phyloP scores from a whole-genome alignment of 2,888 invertebrate species.

The Gibbula magus region DNA sequence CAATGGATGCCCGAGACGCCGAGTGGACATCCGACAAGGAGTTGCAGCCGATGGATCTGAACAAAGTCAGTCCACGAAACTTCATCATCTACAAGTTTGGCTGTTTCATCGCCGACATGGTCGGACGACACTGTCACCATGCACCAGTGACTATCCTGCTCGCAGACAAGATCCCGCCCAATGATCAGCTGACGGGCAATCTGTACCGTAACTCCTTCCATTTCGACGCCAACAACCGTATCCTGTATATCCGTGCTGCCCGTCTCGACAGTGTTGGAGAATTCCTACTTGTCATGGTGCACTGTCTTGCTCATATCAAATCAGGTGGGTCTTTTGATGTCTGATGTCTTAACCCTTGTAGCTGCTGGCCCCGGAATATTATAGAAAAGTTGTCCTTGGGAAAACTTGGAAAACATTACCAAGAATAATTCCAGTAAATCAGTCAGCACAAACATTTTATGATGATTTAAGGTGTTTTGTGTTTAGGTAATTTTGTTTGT shows the following conservation, averaged over 20 bases:
- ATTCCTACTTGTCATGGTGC: slow-evolving; percentile 69
- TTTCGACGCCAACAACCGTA: slow-evolving; percentile 71
- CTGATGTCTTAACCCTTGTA: too few relatives aligned
- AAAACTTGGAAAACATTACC: too few relatives aligned
- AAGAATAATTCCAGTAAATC: too few relatives aligned
- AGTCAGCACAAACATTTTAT: too few relatives aligned
- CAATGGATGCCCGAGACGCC: slow-evolving; percentile 62
- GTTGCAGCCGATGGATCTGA: slow-evolving; percentile 69
- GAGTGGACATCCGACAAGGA: slow-evolving; percentile 68
- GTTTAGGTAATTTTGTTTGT: too few relatives aligned
- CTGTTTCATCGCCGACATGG: slow-evolving; percentile 67
- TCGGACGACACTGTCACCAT: slow-evolving; percentile 68
- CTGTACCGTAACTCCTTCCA: slow-evolving; percentile 72
- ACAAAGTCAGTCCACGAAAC: slow-evolving; percentile 66
- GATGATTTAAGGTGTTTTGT: too few relatives aligned
- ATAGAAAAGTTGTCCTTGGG: too few relatives aligned
- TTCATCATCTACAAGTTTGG: slow-evolving; percentile 74
- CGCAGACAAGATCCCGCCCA: slow-evolving; percentile 71
- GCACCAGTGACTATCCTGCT: slow-evolving; percentile 69
- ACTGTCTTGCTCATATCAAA: slow-evolving; percentile 71
- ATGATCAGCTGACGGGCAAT: slow-evolving; percentile 63
- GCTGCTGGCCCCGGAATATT: too few relatives aligned
- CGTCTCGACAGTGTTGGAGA: slow-evolving; percentile 71
- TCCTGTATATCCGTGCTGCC: slow-evolving; percentile 68
- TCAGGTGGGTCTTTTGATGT: slow-evolving; percentile 55